phyloP scores from a whole-genome alignment of 2,888 invertebrate species.

The Orthonychiurus folsomi region DNA sequence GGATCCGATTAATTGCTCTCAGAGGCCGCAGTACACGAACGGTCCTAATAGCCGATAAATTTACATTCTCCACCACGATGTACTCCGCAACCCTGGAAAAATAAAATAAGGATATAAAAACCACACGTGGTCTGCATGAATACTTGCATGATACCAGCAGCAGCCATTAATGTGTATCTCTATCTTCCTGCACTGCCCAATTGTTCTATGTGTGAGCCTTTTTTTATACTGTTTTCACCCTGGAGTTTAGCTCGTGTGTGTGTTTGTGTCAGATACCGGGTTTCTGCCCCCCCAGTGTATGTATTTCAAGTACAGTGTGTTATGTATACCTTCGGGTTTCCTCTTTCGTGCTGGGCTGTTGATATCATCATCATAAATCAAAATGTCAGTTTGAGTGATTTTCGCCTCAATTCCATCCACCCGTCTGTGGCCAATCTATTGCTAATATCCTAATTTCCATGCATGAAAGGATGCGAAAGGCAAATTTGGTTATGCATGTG shows the following conservation, averaged over 20 bases:
- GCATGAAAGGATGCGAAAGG: too few relatives aligned
- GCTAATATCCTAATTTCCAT: too few relatives aligned
- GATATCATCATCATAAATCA: conserved; percentile 32
- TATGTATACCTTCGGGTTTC: too few relatives aligned
- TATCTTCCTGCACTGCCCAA: neutral
- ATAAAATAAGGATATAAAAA: conserved; percentile 14
- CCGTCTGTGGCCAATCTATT: too few relatives aligned
- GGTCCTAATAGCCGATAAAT: conserved; percentile 94
- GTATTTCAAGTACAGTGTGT: too few relatives aligned
- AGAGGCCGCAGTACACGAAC: conserved; percentile 93
- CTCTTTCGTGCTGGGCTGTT: neutral
- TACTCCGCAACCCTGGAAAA: conserved; percentile 68
- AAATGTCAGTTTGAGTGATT: conserved; percentile 20
- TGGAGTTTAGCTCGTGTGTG: too few relatives aligned
- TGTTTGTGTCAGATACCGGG: too few relatives aligned
- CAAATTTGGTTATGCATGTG: too few relatives aligned
- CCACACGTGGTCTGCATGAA: neutral
- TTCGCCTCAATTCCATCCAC: neutral
- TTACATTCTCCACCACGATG: conserved; percentile 90
- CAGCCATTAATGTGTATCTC: neutral
- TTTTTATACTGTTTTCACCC: too few relatives aligned
- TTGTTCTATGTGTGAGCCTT: too few relatives aligned
- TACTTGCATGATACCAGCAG: too few relatives aligned
- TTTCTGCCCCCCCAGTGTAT: too few relatives aligned
- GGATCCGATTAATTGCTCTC: conserved; percentile 98